Evolutionary conservation across 2,797 vertebrate genomes (phyloP), one percentile per base, ranked within the genome.

Genomic region (Meda fulgida): DNA sequence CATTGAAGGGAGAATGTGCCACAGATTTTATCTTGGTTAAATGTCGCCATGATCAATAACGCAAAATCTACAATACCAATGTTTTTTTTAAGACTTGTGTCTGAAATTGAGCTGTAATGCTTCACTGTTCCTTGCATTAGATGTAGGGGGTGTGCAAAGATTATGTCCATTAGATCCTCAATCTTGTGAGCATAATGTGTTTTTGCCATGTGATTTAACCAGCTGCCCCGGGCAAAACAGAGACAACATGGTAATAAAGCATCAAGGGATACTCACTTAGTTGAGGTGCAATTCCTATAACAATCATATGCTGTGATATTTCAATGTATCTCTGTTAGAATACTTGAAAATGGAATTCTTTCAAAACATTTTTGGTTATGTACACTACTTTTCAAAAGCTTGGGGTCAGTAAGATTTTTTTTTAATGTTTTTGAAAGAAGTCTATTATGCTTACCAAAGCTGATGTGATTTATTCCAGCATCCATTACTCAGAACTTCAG

Each of bases 151-250:
- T 78, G 84, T 76, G 83, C 85, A 86, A 87, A 89, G 85, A 84
- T 87, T 48, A 87, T 89, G 71, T 87, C 90, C 93, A 94, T 94
- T 94, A 94, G 91, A 89, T 92, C 90, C 92, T 94, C 92, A 94
- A 88, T 94, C 94, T 94, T 94, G 92, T 92, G 88, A 92, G 92
- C 90, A 91, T 94, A 95, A 94, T 92, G 90, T 91, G 92, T 90
- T 91, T 92, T 88, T 73, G 88, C 86, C 86, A 87, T 90, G 75
- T 86, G 89, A 90, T 91, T 89, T 89, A 69, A 86, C 89, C 81
- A 89, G 81, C 86, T 89, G 85, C 89, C 86, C 40, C 26, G 63
- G 38, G 87, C 73, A 78, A 88, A 80, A 71, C 77, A 85, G 84
- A 89, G 76, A 86, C 75, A 87, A 89, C 86, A 87, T 88, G 26